Evolutionary conservation across 1,140 invertebrate species (phyloP).

Genomic region (Epicauta chinensis): DNA sequence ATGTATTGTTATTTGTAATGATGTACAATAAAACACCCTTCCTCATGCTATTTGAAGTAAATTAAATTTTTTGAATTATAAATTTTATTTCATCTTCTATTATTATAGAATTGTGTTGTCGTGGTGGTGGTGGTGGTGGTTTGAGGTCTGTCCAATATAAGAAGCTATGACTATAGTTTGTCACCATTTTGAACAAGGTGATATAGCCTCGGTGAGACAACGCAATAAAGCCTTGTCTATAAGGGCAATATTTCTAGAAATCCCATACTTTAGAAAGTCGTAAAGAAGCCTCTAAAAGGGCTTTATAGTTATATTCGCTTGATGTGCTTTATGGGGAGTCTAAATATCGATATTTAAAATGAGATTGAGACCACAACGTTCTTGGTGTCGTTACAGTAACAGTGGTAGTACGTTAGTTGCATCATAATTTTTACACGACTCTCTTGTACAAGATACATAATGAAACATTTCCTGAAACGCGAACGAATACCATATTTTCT

Average conservation of each 20-base stretch:
- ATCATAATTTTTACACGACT: conserved; percentile 9
- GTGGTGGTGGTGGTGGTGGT: no score
- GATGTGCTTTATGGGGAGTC: conserved; percentile 26
- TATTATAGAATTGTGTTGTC: background rate
- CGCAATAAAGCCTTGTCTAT: conserved; percentile 38
- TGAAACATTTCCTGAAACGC: conserved; percentile 14
- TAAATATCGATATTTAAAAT: conserved; percentile 21
- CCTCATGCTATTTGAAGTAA: background rate
- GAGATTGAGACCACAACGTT: conserved; percentile 11
- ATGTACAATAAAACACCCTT: background rate
- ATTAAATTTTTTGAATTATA: background rate
- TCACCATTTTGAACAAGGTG: conserved; percentile 35
- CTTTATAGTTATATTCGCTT: conserved; percentile 29
- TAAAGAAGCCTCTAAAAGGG: conserved; percentile 36
- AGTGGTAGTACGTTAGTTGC: conserved; percentile 11
- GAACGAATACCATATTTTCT: conserved; percentile 10
- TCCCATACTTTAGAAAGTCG: conserved; percentile 40
- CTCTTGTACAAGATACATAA: conserved; percentile 9
- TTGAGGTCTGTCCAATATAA: conserved; percentile 25
- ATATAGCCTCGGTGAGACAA: conserved; percentile 28
- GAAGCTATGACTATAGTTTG: conserved; percentile 31
- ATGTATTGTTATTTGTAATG: conserved; percentile 1
- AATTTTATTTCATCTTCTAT: background rate
- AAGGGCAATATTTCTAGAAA: conserved; percentile 37
- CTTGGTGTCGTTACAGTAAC: no score